Percentiles rank a stretch among this genome's conserved stretches.
phyloP scores from a whole-genome alignment of 1,140 invertebrate species.

The Hypsibius dujardini region DNA sequence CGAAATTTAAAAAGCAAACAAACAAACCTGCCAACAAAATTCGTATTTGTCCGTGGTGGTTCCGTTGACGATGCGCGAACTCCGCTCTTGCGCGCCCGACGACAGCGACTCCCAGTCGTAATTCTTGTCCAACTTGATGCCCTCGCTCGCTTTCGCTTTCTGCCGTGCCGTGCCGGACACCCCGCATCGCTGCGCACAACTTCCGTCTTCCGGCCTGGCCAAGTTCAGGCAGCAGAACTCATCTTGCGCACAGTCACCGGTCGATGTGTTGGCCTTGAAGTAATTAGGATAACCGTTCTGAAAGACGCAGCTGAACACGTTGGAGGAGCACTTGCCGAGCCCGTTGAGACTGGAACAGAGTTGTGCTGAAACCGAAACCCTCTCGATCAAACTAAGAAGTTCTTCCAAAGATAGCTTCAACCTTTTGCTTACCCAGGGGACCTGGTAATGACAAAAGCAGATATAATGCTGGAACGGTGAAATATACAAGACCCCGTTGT shows the following conservation, averaged over 20 bases:
- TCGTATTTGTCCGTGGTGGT: background rate
- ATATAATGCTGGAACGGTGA: too few species aligned
- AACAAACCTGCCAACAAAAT: slow-evolving; percentile 9
- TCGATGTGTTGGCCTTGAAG: background rate
- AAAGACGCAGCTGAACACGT: slow-evolving; percentile 13
- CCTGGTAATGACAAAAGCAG: too few species aligned
- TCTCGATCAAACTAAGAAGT: too few species aligned
- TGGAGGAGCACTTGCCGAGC: slow-evolving; percentile 5
- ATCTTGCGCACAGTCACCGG: background rate
- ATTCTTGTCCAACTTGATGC: slow-evolving; percentile 1
- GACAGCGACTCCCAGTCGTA: background rate
- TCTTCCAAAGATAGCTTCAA: too few species aligned
- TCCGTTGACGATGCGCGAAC: slow-evolving; percentile 12
- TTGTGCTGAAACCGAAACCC: background rate
- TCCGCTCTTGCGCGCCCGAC: slow-evolving; percentile 4
- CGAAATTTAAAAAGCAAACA: background rate
- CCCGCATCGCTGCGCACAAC: background rate
- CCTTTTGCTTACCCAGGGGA: too few species aligned
- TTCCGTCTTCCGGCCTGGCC: background rate
- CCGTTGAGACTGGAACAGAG: slow-evolving; percentile 1
- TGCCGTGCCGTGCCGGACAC: background rate
- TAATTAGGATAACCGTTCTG: slow-evolving; percentile 13
- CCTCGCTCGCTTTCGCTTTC: background rate
- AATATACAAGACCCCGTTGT: too few species aligned
- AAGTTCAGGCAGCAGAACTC: slow-evolving; percentile 13